phyloP scores from a whole-genome alignment of 1,140 invertebrate genomes.

The Cydia amplana region DNA sequence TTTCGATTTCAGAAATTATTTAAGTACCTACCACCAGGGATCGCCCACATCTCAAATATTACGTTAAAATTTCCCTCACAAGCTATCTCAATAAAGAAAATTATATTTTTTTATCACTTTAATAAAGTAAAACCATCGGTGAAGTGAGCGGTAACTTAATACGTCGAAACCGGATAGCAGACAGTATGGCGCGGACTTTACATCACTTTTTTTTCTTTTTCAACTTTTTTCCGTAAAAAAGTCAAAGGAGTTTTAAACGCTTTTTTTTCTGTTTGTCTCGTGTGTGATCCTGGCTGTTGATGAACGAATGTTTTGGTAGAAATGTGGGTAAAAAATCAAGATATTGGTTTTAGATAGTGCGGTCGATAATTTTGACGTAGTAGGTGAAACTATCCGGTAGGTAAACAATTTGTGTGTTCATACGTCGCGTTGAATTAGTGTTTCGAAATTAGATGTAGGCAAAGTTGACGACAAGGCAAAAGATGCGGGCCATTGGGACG shows the following conservation, averaged over 20 bases:
- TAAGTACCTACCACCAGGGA: background rate
- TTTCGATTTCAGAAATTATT: conserved; percentile 27
- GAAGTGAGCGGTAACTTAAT: conserved; percentile 70
- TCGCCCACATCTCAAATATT: conserved; percentile 28
- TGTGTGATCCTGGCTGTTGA: conserved; percentile 70
- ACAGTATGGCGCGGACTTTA: conserved; percentile 77
- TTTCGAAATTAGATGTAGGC: background rate
- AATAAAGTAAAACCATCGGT: conserved; percentile 69
- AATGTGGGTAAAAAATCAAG: conserved; percentile 52
- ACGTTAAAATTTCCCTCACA: conserved; percentile 55
- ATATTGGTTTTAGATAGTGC: conserved; percentile 22
- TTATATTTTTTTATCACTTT: conserved; percentile 70
- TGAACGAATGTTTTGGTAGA: conserved; percentile 70
- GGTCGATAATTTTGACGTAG: background rate
- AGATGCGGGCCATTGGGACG: background rate
- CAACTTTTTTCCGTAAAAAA: conserved; percentile 60
- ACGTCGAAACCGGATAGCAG: conserved; percentile 76
- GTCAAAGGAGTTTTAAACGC: conserved; percentile 70
- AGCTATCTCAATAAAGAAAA: conserved; percentile 73
- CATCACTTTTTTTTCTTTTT: conserved; percentile 70
- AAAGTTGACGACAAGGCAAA: background rate
- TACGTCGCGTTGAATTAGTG: background rate
- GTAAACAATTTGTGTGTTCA: conserved; percentile 13
- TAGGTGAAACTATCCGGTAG: conserved; percentile 9
- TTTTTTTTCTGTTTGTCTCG: conserved; percentile 68